Conservation (phyloP, 2,888 invertebrate species). For the Thereva unica region DNA sequence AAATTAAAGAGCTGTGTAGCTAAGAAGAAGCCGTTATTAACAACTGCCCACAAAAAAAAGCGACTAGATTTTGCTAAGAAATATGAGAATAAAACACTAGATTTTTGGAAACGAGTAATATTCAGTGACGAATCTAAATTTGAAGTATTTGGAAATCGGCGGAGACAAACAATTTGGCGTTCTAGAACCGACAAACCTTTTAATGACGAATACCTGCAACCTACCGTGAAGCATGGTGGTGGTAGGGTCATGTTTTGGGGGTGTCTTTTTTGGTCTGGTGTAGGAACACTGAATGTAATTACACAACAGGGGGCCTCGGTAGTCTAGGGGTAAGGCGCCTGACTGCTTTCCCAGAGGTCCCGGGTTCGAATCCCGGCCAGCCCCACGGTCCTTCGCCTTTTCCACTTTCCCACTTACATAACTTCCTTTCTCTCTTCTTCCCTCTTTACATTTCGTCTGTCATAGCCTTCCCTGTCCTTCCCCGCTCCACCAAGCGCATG, state of each 20-base stretch:
- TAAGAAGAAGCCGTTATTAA: background rate
- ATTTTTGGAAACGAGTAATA: conserved; percentile 10
- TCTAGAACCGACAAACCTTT: background rate
- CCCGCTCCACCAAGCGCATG: too few species aligned
- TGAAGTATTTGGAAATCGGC: conserved; percentile 5
- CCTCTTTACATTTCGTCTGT: too few species aligned
- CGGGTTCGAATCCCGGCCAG: too few species aligned
- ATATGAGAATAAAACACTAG: background rate
- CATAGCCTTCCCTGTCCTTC: too few species aligned
- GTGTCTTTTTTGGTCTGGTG: background rate
- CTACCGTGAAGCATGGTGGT: background rate
- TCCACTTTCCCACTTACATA: too few species aligned
- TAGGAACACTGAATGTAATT: background rate
- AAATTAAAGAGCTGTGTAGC: background rate
- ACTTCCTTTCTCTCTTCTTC: too few species aligned
- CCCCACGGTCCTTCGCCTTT: too few species aligned
- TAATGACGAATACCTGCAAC: background rate
- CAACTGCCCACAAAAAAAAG: background rate
- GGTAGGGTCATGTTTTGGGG: background rate
- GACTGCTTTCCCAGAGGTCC: too few species aligned
- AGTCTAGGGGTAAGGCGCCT: too few species aligned
- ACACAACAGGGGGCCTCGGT: too few species aligned
- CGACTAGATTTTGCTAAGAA: background rate
- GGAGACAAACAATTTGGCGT: conserved; percentile 5
- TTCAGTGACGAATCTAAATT: conserved; percentile 24